A percentile compares a stretch with the other conserved stretches of the same genome.
Conservation (phyloP, 2,797 vertebrate genomes). For the Natrix natrix region DNA sequence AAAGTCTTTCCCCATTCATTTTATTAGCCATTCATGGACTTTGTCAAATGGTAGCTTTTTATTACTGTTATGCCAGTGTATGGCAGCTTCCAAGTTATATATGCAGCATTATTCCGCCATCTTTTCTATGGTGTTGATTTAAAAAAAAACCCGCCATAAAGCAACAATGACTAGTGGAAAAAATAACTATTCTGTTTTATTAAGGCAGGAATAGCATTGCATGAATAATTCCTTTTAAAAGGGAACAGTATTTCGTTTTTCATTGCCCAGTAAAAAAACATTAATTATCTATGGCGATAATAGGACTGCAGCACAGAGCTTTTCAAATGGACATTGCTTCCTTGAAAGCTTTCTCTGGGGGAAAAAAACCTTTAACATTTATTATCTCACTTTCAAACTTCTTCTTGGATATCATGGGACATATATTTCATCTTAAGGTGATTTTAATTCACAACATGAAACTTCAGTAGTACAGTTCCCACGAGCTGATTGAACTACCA, state of each 20-base stretch:
- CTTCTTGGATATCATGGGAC: background rate
- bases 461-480: background rate
- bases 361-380: background rate
- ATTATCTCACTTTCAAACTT: constrained; percentile 24
- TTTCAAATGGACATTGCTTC: constrained; percentile 30
- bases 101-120: constrained; percentile 47
- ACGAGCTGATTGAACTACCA: background rate
- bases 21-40: constrained; percentile 49
- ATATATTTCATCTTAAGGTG: background rate
- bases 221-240: constrained; percentile 39
- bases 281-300: constrained; percentile 25
- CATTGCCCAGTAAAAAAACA: constrained; percentile 11
- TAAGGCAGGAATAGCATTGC: constrained; percentile 30
- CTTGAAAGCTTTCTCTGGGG: background rate
- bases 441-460: background rate
- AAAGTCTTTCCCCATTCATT: constrained; percentile 41
- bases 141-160: constrained; percentile 32
- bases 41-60: constrained; percentile 44
- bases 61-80: constrained; percentile 56
- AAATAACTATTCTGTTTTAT: constrained; percentile 38
- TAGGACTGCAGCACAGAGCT: background rate
- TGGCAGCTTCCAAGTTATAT: constrained; percentile 54
- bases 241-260: constrained; percentile 23
- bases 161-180: constrained; percentile 39
- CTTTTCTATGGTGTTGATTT: constrained; percentile 35